These are phyloP conservation scores for Eulemur albifrons DNA, from an alignment of 2,797 vertebrate genomes.

Conservation along the genomic window DNA sequence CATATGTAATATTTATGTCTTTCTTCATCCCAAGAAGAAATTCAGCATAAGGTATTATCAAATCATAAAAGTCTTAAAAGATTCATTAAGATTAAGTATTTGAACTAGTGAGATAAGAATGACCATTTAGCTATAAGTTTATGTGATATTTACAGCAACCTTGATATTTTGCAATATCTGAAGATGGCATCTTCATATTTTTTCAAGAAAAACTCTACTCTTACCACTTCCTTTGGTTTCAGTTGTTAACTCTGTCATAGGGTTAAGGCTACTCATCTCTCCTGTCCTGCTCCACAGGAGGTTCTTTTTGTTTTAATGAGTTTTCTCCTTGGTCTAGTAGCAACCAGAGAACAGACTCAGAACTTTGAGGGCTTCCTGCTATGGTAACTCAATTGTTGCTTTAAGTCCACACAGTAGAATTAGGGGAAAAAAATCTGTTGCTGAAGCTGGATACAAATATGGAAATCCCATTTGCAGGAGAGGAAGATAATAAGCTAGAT, in stretches of 20 bases:
- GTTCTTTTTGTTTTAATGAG: neutral
- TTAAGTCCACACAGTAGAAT: neutral
- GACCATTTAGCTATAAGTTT: conserved; percentile 70
- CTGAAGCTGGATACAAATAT: neutral
- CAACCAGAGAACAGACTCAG: neutral
- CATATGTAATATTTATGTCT: neutral
- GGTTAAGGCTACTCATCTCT: conserved; percentile 67
- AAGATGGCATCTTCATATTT: conserved; percentile 80
- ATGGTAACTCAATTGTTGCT: neutral
- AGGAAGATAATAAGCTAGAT: neutral
- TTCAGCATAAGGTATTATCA: neutral
- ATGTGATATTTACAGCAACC: conserved; percentile 70
- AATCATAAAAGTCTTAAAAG: conserved; percentile 64
- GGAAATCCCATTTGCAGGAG: neutral
- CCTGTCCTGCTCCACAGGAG: conserved; percentile 66
- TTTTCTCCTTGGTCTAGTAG: conserved; percentile 11
- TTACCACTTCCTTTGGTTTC: conserved; percentile 67
- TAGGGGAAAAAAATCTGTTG: neutral
- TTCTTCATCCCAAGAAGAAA: neutral
- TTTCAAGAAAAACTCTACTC: conserved; percentile 76
- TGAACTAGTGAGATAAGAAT: conserved; percentile 61
- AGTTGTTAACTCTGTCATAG: conserved; percentile 65
- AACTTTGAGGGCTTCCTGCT: neutral
- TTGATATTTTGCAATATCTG: conserved; percentile 74
- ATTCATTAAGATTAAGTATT: conserved; percentile 59